A percentile compares a stretch with the other conserved stretches of the same genome.
These are phyloP conservation scores for Bombus picipes DNA, from an alignment of 1,140 invertebrate species.

Conservation along the genomic window DNA sequence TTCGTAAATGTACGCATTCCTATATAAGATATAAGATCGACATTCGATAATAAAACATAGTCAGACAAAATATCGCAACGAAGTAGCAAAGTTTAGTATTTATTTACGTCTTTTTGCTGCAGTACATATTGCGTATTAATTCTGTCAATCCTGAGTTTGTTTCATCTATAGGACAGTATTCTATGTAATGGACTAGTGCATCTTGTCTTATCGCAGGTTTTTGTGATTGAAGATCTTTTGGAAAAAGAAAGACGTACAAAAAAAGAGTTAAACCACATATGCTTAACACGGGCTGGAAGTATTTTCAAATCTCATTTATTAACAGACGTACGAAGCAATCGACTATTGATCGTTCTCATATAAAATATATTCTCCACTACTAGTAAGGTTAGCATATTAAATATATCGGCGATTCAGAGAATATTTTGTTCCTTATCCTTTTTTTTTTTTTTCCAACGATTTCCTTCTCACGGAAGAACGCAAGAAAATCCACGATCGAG, in stretches of 20 bases:
- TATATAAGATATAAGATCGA: slow-evolving; percentile 11
- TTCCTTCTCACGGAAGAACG: background rate
- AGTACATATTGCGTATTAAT: slow-evolving; percentile 34
- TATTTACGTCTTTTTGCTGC: slow-evolving; percentile 11
- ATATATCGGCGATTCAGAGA: slow-evolving; percentile 28
- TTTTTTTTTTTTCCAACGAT: background rate
- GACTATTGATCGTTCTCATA: slow-evolving; percentile 45
- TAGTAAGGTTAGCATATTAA: slow-evolving; percentile 40
- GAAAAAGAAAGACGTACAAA: background rate
- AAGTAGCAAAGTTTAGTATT: background rate
- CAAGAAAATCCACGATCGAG: background rate
- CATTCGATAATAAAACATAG: slow-evolving; percentile 8
- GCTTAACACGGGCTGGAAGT: slow-evolving; percentile 12
- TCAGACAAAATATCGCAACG: slow-evolving; percentile 14
- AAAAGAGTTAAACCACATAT: background rate
- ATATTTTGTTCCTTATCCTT: background rate
- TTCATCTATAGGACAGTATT: background rate
- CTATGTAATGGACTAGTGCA: background rate
- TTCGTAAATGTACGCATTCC: slow-evolving; percentile 9
- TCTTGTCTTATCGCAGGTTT: no score
- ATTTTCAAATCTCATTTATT: slow-evolving; percentile 48
- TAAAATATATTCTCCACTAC: slow-evolving; percentile 50
- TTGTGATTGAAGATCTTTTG: background rate
- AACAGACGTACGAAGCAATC: slow-evolving; percentile 48
- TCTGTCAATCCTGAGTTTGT: slow-evolving; percentile 22